These are phyloP conservation scores for Oryctolagus cuniculus DNA, from an alignment of 2,113 vertebrate species.

Conservation along the genomic window DNA sequence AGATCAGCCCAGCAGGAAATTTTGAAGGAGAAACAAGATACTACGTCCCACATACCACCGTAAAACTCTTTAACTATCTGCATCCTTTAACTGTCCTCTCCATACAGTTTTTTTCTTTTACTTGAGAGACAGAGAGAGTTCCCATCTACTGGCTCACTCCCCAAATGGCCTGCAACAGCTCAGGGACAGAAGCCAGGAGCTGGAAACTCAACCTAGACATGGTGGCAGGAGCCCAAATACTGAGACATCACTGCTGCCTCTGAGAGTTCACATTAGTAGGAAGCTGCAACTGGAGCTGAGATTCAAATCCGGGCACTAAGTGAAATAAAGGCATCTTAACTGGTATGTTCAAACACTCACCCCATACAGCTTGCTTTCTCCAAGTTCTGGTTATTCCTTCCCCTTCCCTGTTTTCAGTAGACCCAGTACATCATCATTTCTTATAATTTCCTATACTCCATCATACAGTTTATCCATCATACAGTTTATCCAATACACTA, in stretches of 20 bases:
- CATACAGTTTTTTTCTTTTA: background rate
- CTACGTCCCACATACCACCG: background rate
- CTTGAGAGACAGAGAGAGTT: too few relatives aligned
- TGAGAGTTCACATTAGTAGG: too few relatives aligned
- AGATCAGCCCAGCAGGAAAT: background rate
- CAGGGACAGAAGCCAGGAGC: too few relatives aligned
- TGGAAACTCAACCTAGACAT: too few relatives aligned
- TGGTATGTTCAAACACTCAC: background rate
- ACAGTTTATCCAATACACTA: background rate
- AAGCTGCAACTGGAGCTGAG: too few relatives aligned
- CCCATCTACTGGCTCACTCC: too few relatives aligned
- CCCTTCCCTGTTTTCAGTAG: background rate
- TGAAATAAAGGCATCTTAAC: too few relatives aligned
- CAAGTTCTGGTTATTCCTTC: background rate
- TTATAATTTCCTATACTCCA: background rate
- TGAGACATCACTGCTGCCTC: too few relatives aligned
- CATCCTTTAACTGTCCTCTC: background rate
- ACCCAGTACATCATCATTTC: background rate
- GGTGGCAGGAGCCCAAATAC: too few relatives aligned
- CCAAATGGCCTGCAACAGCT: too few relatives aligned
- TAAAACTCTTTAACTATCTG: background rate
- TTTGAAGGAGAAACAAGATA: slow-evolving; percentile 12
- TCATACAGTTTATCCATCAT: background rate
- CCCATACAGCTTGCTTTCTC: background rate
- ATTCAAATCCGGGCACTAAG: too few relatives aligned